Evolutionary conservation across 2,888 invertebrate species (phyloP).

Genomic region (Rhopalosiphum nymphaeae): DNA sequence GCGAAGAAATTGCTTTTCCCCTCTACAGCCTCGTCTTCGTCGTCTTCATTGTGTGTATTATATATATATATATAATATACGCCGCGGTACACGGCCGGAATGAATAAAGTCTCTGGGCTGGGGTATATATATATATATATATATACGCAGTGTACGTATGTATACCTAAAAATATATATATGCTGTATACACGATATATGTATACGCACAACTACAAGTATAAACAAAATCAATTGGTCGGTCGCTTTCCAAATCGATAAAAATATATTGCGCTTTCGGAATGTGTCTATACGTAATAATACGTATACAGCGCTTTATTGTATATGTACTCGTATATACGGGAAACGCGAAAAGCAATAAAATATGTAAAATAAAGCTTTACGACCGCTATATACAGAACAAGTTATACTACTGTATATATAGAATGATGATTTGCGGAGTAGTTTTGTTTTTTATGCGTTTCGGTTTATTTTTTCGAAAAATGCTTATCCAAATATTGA

Average conservation of each 20-base stretch:
- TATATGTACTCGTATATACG: neutral
- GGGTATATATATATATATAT: neutral
- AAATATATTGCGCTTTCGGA: constrained; percentile 29
- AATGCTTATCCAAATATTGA: neutral
- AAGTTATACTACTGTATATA: neutral
- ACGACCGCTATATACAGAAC: neutral
- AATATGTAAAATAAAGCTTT: neutral
- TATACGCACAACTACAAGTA: neutral
- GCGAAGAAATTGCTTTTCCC: constrained; percentile 60
- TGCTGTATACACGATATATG: no score
- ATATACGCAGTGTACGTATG: neutral
- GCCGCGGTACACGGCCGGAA: neutral
- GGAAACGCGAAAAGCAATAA: neutral
- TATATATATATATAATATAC: neutral
- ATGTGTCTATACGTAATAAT: neutral
- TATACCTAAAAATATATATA: no score
- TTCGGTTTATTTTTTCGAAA: neutral
- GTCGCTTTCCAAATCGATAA: constrained; percentile 18
- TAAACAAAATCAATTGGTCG: neutral
- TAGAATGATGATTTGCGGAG: neutral
- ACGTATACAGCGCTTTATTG: neutral
- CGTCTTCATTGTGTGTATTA: neutral
- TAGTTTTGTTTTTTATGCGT: neutral
- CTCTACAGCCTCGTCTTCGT: neutral
- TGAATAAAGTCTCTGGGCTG: constrained; percentile 28